Conservation (phyloP, 2,113 vertebrate species). For the Myotis lucifugus region DNA sequence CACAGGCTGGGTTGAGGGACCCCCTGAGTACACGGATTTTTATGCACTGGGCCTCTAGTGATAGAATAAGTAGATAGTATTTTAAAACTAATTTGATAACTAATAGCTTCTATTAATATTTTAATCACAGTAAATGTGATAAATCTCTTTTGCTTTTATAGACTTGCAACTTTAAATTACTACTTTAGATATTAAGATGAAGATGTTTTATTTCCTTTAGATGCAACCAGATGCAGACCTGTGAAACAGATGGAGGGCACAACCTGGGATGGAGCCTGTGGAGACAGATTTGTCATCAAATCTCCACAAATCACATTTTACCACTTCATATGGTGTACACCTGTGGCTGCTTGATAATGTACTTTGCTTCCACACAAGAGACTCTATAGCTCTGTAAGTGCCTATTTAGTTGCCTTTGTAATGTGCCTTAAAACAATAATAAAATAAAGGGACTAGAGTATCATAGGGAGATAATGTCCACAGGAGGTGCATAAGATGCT, state of each 20-base stretch:
- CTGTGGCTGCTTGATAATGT: slow-evolving; percentile 63
- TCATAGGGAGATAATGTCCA: neutral
- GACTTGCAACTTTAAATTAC: slow-evolving; percentile 6
- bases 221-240: slow-evolving; percentile 61
- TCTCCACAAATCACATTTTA: slow-evolving; percentile 74
- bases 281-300: slow-evolving; percentile 68
- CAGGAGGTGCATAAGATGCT: neutral
- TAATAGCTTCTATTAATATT: neutral
- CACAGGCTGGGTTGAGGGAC: no score
- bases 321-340: slow-evolving; percentile 51
- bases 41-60: neutral
- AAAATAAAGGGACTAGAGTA: slow-evolving; percentile 10
- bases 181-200: slow-evolving; percentile 58
- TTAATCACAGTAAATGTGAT: neutral
- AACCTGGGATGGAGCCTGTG: slow-evolving; percentile 55
- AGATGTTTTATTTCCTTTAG: slow-evolving; percentile 51
- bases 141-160: neutral
- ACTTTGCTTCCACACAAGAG: slow-evolving; percentile 4
- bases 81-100: neutral
- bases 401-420: slow-evolving; percentile 21
- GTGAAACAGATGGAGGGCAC: slow-evolving; percentile 77
- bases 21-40: no score
- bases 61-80: neutral
- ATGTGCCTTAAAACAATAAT: slow-evolving; percentile 50
- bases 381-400: slow-evolving; percentile 17